Percentiles rank a stretch among this genome's conserved stretches.
Evolutionary conservation across 2,113 vertebrate genomes (phyloP).

Genomic region (Catagonus wagneri): DNA sequence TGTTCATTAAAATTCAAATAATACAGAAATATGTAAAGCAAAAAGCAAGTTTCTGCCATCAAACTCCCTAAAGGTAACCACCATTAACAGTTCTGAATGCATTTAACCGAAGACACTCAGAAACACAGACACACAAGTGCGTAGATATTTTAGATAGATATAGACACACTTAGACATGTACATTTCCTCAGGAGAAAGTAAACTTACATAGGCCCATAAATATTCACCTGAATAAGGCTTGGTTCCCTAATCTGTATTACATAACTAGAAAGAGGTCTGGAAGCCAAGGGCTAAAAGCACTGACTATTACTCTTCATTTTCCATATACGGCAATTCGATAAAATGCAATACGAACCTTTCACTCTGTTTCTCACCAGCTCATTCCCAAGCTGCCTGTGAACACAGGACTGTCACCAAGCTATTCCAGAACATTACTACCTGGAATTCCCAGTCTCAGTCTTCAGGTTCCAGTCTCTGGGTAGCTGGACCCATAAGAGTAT

Average conservation of each 20-base stretch:
- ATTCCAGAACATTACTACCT: neutral
- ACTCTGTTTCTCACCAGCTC: neutral
- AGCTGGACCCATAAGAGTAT: neutral
- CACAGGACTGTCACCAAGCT: no score
- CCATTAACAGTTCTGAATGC: neutral
- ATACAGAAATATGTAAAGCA: neutral
- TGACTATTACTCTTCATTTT: neutral
- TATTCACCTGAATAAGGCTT: neutral
- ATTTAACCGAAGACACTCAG: neutral
- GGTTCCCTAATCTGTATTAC: neutral
- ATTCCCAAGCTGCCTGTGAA: neutral
- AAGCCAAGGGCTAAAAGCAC: neutral
- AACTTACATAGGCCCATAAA: neutral
- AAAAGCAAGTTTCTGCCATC: neutral
- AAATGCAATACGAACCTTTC: neutral
- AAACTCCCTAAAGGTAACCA: neutral
- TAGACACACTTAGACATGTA: neutral
- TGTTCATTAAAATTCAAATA: slow-evolving; percentile 52
- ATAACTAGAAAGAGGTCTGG: neutral
- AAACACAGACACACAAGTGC: neutral
- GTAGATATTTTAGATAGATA: neutral
- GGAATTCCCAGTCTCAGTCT: neutral
- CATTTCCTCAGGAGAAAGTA: slow-evolving; percentile 14
- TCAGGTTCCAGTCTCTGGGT: neutral
- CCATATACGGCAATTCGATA: neutral